Base-by-base conservation (phyloP, 2,797 vertebrate genomes). In the Neosalanx taihuensis region DNA sequence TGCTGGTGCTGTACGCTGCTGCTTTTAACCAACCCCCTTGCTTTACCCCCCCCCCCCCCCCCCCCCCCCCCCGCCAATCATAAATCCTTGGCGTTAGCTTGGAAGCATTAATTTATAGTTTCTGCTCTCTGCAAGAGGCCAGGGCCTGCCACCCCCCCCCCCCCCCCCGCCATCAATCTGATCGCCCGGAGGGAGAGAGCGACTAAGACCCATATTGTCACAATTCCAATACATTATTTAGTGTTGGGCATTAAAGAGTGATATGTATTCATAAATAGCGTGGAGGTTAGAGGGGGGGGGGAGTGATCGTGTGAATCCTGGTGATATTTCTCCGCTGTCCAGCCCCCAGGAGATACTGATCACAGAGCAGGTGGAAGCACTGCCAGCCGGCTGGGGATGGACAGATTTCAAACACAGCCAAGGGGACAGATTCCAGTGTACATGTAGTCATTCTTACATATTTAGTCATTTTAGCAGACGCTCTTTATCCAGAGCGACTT, bases 211-310 rank as follows among this genome's bases (percentile, higher is more conserved):
- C 85, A 86, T 88, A 88, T 89, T 88, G 87, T 90, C 90, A 90
- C 88, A 91, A 88, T 86, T 88, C 85, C 83, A 82, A 90, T 92
- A 86, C 83, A 89, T 91, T 89, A 92, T 90, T 90, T 91, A 91
- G 86, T 76, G 81, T 74, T 76, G 82, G 81, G 77, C 86, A 90
- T 90, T 90, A 92, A 83, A 87, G 85, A 81, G 84, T 85, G 88
- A 87, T 90, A 79, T 64, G 78, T 85, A 87, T 90, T 91, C 91
- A 89, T 90, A 90, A 92, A 86, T 81, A 87, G 77, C 72, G 71
- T 73, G 77, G 78, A 85, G 83, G 85, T 84, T 84, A 86, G 23
- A 26, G 23, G 23, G 23, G 23, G 23, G 84, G 85, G 88, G 89
- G 85, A 78, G 84, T 56, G 73, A 71, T 82, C 73, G 74, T 76